A percentile compares a stretch with the other conserved stretches of the same genome.
These are phyloP conservation scores for Psittacula cyanocephala DNA, from an alignment of 2,113 vertebrate species.

Conservation along the genomic window DNA sequence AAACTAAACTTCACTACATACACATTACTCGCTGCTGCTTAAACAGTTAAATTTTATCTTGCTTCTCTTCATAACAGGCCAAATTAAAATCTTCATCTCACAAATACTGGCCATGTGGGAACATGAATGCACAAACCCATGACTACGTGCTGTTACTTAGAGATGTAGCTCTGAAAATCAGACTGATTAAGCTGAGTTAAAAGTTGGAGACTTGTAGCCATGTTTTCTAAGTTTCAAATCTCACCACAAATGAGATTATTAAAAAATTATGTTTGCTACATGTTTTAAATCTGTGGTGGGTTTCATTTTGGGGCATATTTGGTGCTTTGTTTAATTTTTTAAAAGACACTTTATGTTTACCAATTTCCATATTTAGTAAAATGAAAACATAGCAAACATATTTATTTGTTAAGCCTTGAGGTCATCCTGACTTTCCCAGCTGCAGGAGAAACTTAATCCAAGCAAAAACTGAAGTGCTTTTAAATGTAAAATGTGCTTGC, in stretches of 20 bases:
- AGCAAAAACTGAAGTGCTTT: slow-evolving; percentile 67
- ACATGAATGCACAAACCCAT: not conserved
- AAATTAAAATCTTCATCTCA: not conserved
- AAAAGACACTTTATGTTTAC: not conserved
- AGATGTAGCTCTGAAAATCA: not conserved
- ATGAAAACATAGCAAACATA: slow-evolving; percentile 17
- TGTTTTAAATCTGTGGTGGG: not conserved
- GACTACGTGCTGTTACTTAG: not conserved
- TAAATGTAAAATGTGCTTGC: slow-evolving; percentile 67
- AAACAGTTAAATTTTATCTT: not conserved
- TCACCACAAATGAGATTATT: not conserved
- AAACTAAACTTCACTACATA: not conserved
- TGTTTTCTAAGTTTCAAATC: not conserved
- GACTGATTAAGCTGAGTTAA: not conserved
- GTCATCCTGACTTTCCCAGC: slow-evolving; percentile 58
- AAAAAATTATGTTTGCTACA: not conserved
- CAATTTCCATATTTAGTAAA: not conserved
- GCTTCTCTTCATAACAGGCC: not conserved
- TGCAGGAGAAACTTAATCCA: slow-evolving; percentile 59
- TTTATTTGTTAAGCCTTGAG: slow-evolving; percentile 53
- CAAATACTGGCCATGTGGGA: not conserved
- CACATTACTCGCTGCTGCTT: not conserved
- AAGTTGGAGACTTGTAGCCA: not conserved
- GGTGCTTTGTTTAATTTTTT: not conserved
- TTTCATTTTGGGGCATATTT: not conserved